Base-by-base conservation (phyloP, 2,113 vertebrate genomes). In the Nematolebias whitei region DNA sequence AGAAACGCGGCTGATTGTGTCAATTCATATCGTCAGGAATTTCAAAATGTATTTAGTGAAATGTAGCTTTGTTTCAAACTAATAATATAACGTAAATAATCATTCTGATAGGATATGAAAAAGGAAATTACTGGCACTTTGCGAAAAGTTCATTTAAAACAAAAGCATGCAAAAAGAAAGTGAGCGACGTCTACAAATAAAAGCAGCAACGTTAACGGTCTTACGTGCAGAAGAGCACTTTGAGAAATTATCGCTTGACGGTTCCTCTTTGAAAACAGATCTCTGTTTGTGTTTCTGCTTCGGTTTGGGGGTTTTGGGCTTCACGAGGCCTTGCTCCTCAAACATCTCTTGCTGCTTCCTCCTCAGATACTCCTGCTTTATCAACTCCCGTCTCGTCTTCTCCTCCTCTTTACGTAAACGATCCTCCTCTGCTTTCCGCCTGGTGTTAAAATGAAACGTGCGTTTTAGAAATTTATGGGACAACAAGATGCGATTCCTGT, bases 361-460 rank as follows among this genome's bases (percentile, higher is more conserved):
- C 43, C 96, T 89, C 48, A 99, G 84, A 77, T 99, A 98, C 0
- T 98, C 96, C 77, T 99, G 98, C 71, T 99, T 99, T 54, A 98
- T 99, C 35, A 99, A 93, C 45, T 99, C 98, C 22, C 96, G 89
- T 16, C 98, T 92, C 0, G 94, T 94, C 77, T 97, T 98, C 89
- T 99, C 98, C 29, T 99, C 97, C 1, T 99, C 98, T 59, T 99
- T 99, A 39, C 97, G 94, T 78, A 96, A 61, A 4, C 96, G 92
- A 0, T 99, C 98, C 54, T 98, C 96, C 74, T 99, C 96, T 0
- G 98, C 96, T 83, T 97, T 99, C 29, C 95, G 95, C 7, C 98
- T 99, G 64, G 47, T 2, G 4, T 49, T 22, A 4, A 32, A 60
- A 64, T 6, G 3, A 66, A 62, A 67, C 40, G 35, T 2, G 4